Conservation (phyloP, 1,140 invertebrate species). For the Mya arenaria region DNA sequence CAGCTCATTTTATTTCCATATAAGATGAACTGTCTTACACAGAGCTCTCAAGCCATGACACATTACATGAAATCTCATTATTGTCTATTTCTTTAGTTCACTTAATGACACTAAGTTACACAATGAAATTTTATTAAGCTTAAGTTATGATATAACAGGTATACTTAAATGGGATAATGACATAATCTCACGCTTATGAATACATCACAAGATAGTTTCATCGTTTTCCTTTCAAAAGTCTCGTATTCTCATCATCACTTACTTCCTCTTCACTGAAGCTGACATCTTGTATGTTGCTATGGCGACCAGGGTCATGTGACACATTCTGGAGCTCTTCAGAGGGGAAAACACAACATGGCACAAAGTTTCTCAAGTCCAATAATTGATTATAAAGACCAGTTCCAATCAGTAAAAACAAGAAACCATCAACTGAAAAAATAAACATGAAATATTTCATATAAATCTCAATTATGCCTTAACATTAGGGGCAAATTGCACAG, state of each 20-base stretch:
- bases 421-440: slow-evolving; percentile 76
- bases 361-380: slow-evolving; percentile 67
- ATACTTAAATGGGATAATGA: too few species aligned
- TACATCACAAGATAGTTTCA: too few species aligned
- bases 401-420: slow-evolving; percentile 76
- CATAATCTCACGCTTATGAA: too few species aligned
- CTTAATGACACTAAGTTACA: too few species aligned
- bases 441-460: not conserved
- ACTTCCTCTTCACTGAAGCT: slow-evolving; percentile 25
- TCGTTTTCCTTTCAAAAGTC: slow-evolving; percentile 40
- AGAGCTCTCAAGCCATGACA: too few species aligned
- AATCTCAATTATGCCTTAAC: not conserved
- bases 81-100: too few species aligned
- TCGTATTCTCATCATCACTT: slow-evolving; percentile 53
- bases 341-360: slow-evolving; percentile 66
- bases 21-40: too few species aligned
- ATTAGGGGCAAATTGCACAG: too few species aligned
- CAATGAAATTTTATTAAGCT: too few species aligned
- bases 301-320: not conserved
- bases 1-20: too few species aligned
- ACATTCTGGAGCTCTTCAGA: slow-evolving; percentile 21
- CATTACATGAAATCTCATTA: too few species aligned
- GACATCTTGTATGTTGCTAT: slow-evolving; percentile 60
- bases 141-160: too few species aligned
- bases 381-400: slow-evolving; percentile 77